phyloP scores from a whole-genome alignment of 2,113 vertebrate genomes.

The Syngnathus typhle region DNA sequence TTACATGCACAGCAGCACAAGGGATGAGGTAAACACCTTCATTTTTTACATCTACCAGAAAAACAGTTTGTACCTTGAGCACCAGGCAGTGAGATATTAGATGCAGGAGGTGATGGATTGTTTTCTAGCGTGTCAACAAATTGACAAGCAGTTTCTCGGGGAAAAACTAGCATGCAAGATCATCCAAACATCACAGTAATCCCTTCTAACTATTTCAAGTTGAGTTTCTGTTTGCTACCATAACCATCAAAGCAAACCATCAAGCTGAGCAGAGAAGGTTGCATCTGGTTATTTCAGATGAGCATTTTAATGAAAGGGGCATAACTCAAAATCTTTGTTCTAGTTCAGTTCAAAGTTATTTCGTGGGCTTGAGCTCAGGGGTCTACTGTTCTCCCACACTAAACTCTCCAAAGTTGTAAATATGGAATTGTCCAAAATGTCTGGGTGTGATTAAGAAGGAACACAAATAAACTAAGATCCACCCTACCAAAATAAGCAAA shows the following conservation, averaged over 20 bases:
- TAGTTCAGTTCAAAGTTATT: neutral
- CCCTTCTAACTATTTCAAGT: constrained; percentile 4
- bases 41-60: constrained; percentile 32
- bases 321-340: neutral
- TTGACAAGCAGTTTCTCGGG: constrained; percentile 34
- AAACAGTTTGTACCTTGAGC: constrained; percentile 15
- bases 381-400: neutral
- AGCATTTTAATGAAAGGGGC: neutral
- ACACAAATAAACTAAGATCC: neutral
- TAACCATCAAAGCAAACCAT: too few species aligned
- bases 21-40: constrained; percentile 39
- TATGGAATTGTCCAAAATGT: neutral
- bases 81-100: constrained; percentile 31
- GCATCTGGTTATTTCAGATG: neutral
- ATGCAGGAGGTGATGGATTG: constrained; percentile 49
- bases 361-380: neutral
- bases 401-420: neutral
- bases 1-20: constrained; percentile 48
- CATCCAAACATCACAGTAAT: constrained; percentile 24
- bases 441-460: neutral
- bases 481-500: too few species aligned
- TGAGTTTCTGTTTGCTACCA: neutral
- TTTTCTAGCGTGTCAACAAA: constrained; percentile 44
- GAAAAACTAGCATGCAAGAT: constrained; percentile 41
- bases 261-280: neutral